Percentiles rank a stretch among this genome's conserved stretches.
These are phyloP conservation scores for Thysanoteuthis rhombus DNA, from an alignment of 2,888 invertebrate genomes.

Conservation along the genomic window DNA sequence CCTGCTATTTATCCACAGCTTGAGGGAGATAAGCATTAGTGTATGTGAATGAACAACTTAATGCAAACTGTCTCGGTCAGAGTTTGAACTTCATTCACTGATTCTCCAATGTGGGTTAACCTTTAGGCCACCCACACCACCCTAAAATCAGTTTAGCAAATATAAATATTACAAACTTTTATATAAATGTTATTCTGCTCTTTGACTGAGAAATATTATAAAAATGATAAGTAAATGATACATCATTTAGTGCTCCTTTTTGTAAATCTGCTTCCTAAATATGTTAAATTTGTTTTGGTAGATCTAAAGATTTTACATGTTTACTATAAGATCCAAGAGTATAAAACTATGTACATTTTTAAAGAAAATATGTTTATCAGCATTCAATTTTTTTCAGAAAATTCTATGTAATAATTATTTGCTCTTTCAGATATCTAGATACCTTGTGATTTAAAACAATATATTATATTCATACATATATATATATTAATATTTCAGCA, in stretches of 20 bases:
- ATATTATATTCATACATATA: constrained; percentile 31
- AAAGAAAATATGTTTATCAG: neutral
- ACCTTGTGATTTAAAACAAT: constrained; percentile 33
- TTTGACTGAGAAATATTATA: neutral
- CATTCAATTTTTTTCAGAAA: neutral
- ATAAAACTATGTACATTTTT: neutral
- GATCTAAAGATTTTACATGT: neutral
- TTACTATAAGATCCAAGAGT: neutral
- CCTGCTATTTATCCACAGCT: too few relatives aligned
- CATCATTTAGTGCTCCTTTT: neutral
- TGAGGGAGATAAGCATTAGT: too few relatives aligned
- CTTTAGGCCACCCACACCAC: too few relatives aligned
- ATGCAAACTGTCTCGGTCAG: too few relatives aligned
- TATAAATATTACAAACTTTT: neutral
- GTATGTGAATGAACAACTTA: too few relatives aligned
- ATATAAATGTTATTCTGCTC: neutral
- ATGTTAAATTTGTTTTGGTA: neutral
- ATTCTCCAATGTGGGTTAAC: too few relatives aligned
- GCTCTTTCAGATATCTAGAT: neutral
- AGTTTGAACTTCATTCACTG: too few relatives aligned
- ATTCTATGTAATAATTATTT: neutral
- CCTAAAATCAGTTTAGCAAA: neutral
- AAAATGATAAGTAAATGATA: neutral
- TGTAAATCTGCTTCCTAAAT: neutral
- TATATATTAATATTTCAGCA: neutral